Evolutionary conservation across 1,140 invertebrate species (phyloP), one percentile per base, ranked within the genome.

Genomic region (Berghia stephanieae): DNA sequence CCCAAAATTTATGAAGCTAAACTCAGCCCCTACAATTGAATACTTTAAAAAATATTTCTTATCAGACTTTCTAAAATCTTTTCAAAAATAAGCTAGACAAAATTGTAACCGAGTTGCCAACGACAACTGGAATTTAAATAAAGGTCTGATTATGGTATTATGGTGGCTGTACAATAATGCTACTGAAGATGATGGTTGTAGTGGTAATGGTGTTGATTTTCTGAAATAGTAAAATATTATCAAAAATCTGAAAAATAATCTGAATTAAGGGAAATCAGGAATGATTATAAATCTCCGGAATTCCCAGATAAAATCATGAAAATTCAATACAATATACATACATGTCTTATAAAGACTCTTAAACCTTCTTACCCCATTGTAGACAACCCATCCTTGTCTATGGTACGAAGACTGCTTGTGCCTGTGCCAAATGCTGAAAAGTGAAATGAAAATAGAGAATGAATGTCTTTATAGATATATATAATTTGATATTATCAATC

Each of bases 381-480:
- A 52, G 69, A 43, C 46, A 18, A 24, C 1, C 6, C 38, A 43
- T 42, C 36, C 8, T 57, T 40, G 1, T 67, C 43, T 24, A 68
- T n/a, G 27, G 75, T 81, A 13, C 75, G 34, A 49, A 81, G 63
- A 31, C 80, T 81, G 63, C 80, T 78, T 10, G 80, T 81, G 6
- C 75, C 77, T 49, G 78, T 77, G 4, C 42, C 75, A 40, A 79
- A 55, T 18, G 49, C 74, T 78, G 60, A 63, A 68, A 52, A 46
- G 42, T 67, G n/a, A 44, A 21, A 72, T 31, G 40, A 24, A 24
- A 73, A 13, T 34, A 67, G 5, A 38, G 10, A 5, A 24, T n/a
- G n/a, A n/a, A n/a, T n/a, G n/a, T n/a, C n/a, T n/a, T n/a, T n/a
- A n/a, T n/a, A n/a, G n/a, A n/a, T n/a, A n/a, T n/a, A n/a, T n/a